Conservation (phyloP, 2,797 vertebrate species). For the Otus scops region DNA sequence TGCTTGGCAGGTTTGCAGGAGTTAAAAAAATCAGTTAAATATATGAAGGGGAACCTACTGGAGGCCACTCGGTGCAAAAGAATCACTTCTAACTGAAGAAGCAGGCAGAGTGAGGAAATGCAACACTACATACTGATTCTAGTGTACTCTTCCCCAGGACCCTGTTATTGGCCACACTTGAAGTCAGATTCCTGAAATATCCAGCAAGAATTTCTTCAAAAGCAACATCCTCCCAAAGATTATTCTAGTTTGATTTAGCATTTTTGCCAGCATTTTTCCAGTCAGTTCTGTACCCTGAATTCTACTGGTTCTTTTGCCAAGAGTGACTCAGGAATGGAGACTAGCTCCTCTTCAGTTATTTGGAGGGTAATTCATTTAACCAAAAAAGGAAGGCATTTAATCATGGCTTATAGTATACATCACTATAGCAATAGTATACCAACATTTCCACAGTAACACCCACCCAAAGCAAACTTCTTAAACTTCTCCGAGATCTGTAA, state of each 20-base stretch:
- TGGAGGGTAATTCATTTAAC: not conserved
- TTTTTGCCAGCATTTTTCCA: not conserved
- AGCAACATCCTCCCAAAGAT: not conserved
- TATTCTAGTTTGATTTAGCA: not conserved
- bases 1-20: not conserved
- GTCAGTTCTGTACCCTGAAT: not conserved
- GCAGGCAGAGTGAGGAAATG: not conserved
- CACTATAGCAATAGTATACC: not conserved
- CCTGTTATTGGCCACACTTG: not conserved
- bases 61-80: not conserved
- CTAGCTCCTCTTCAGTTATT: not conserved
- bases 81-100: not conserved
- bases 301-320: not conserved
- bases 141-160: not conserved
- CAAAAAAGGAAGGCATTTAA: not conserved
- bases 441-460: not conserved
- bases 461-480: not conserved
- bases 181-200: not conserved
- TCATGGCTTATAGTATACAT: not conserved
- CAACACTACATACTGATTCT: not conserved
- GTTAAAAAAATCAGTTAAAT: not conserved
- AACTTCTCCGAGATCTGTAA: not conserved
- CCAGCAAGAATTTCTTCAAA: not conserved
- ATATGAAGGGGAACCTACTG: not conserved
- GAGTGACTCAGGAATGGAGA: not conserved